phyloP scores from a whole-genome alignment of 2,113 vertebrate genomes.

The Pongo abelii region DNA sequence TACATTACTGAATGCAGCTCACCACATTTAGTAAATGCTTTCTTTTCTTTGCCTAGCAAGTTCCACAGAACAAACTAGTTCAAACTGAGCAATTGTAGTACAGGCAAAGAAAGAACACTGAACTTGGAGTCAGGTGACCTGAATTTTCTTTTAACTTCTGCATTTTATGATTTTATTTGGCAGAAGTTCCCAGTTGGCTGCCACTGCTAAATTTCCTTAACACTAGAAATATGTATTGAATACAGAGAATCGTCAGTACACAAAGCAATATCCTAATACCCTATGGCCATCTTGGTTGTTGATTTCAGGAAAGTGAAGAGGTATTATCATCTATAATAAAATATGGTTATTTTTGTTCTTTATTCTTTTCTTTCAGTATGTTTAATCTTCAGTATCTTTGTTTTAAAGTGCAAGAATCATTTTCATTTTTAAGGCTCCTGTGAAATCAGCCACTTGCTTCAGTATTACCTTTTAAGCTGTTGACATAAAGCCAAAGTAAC shows the following conservation, averaged over 20 bases:
- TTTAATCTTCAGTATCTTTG: background rate
- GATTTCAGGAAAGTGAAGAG: background rate
- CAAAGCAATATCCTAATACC: background rate
- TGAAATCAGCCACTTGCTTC: conserved; percentile 67
- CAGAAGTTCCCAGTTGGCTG: background rate
- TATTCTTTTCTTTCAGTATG: background rate
- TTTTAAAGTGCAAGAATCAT: conserved; percentile 31
- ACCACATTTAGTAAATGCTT: background rate
- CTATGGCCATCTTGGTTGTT: background rate
- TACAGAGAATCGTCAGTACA: background rate
- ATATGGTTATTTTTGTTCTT: background rate
- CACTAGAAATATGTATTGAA: background rate
- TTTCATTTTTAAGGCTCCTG: conserved; percentile 62
- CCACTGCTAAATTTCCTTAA: background rate
- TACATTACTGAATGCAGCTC: background rate
- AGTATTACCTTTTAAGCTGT: conserved; percentile 49
- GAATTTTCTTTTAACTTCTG: background rate
- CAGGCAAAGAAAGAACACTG: background rate
- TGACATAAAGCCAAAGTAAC: conserved; percentile 82
- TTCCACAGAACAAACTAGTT: background rate
- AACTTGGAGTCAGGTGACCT: background rate
- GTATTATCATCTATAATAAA: background rate
- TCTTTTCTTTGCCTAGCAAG: background rate
- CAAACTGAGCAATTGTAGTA: background rate
- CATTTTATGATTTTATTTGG: background rate